Evolutionary conservation across 2,797 vertebrate genomes (phyloP), one percentile per base, ranked within the genome.

Genomic region (Poecilia gillii): DNA sequence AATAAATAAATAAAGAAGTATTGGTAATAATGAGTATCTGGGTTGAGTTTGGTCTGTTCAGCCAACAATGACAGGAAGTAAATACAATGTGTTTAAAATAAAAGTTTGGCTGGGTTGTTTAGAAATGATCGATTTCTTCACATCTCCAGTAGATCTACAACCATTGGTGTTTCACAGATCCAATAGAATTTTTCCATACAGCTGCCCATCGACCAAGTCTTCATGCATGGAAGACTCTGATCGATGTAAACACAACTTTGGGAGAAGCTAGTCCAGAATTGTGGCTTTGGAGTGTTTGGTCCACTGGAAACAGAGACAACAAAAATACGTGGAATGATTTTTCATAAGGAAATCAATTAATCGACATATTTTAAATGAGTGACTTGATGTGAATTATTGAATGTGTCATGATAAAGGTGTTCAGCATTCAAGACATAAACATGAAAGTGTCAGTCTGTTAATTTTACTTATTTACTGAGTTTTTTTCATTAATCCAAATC

Each of bases 171-270:
- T 68, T 39, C 64, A 68, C 64, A 68, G 20, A 68, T 68, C 64
- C 36, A 68, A 41, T 12, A 68, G 33, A 68, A 68, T 9, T 39
- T 68, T 68, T 68, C 64, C 36, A 23, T 41, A 25, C 64, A 68
- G 64, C 18, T 41, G 8, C 64, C 64, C 18, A 39, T 68, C 9
- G 64, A 68, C 64, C 64, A 41, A 41, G 64, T 4, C 7, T 23
- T 68, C 36, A 68, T 68, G 64, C 64, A 68, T 23, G 64, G 64
- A 23, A 68, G 64, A 39, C 64, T 68, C 33, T 68, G 64, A 68
- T 68, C 36, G 20, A 68, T 41, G 36, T 68, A 68, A 11, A 68
- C 36, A 68, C 36, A 68, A 25, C 36, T 41, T 68, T 68, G 64
- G 20, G 36, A 12, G 20, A 25, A 16, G 16, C 36, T 9, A 2